Evolutionary conservation across 1,140 invertebrate species (phyloP).

Genomic region (Druon quercuslanigerum): DNA sequence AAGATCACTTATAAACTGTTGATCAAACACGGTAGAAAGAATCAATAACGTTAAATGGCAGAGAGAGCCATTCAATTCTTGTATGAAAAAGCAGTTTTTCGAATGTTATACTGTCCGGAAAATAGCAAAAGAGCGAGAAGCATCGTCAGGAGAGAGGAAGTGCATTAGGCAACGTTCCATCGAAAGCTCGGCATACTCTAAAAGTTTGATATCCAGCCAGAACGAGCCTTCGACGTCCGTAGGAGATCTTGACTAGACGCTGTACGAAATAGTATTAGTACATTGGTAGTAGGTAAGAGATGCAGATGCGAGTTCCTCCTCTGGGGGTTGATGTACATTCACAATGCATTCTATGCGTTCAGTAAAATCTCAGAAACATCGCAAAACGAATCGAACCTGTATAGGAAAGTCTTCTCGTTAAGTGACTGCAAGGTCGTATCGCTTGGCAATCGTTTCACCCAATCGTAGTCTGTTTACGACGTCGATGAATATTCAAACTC

Average conservation of each 20-base stretch:
- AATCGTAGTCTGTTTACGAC: conserved; percentile 12
- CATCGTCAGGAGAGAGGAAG: conserved; percentile 35
- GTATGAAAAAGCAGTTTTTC: background rate
- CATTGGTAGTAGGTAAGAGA: conserved; percentile 41
- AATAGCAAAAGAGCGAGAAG: conserved; percentile 5
- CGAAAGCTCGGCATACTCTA: conserved; percentile 40
- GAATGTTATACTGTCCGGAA: background rate
- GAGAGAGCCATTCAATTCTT: background rate
- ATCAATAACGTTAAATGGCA: conserved; percentile 2
- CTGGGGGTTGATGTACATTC: conserved; percentile 44
- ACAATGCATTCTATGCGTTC: conserved; percentile 46
- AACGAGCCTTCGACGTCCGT: conserved; percentile 44
- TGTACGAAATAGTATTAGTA: conserved; percentile 37
- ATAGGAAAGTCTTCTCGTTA: background rate
- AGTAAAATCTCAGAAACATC: conserved; percentile 44
- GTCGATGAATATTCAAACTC: conserved; percentile 23
- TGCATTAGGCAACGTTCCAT: conserved; percentile 49
- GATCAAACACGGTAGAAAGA: conserved; percentile 9
- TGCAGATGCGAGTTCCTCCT: conserved; percentile 43
- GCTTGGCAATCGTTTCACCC: conserved; percentile 13
- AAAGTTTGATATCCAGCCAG: conserved; percentile 49
- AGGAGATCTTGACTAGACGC: conserved; percentile 49
- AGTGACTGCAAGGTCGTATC: background rate
- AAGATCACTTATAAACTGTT: background rate
- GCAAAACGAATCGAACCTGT: conserved; percentile 28